Evolutionary conservation across 2,888 invertebrate species (phyloP).

Genomic region (Eupeodes luniger): DNA sequence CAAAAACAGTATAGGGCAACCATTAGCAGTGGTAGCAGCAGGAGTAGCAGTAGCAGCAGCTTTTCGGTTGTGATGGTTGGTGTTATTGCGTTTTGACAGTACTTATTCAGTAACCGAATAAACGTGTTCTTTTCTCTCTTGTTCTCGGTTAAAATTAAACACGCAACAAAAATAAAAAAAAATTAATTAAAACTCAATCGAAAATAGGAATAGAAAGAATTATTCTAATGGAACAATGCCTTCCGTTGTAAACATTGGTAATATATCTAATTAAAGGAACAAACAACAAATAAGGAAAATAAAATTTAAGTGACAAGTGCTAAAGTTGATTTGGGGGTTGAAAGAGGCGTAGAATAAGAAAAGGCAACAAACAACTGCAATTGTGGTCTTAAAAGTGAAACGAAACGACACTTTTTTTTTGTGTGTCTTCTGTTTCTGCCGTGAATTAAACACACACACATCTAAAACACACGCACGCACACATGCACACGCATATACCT

Average conservation of each 20-base stretch:
- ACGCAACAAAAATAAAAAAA: background rate
- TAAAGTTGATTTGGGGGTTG: conserved; percentile 19
- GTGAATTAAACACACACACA: conserved; percentile 42
- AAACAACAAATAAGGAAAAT: background rate
- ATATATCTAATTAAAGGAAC: background rate
- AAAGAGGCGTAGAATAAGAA: conserved; percentile 3
- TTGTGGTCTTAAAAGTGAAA: conserved; percentile 67
- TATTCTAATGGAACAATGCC: conserved; percentile 14
- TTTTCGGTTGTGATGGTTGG: conserved; percentile 73
- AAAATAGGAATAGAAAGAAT: background rate
- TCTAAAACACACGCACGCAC: conserved; percentile 18
- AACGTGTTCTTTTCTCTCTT: conserved; percentile 65
- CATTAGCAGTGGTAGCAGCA: conserved; percentile 63
- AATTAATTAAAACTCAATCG: background rate
- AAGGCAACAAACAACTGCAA: conserved; percentile 58
- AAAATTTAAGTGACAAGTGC: conserved; percentile 49
- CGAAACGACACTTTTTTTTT: conserved; percentile 48
- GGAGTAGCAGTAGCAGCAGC: conserved; percentile 62
- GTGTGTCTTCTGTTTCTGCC: background rate
- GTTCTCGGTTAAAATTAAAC: conserved; percentile 10
- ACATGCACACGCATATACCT: conserved; percentile 1
- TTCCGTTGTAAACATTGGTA: background rate
- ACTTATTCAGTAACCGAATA: conserved; percentile 74
- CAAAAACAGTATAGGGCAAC: conserved; percentile 61
- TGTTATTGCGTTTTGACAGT: conserved; percentile 75